These are phyloP conservation scores for Neodiprion fabricii DNA, from an alignment of 1,140 invertebrate species.

Conservation along the genomic window DNA sequence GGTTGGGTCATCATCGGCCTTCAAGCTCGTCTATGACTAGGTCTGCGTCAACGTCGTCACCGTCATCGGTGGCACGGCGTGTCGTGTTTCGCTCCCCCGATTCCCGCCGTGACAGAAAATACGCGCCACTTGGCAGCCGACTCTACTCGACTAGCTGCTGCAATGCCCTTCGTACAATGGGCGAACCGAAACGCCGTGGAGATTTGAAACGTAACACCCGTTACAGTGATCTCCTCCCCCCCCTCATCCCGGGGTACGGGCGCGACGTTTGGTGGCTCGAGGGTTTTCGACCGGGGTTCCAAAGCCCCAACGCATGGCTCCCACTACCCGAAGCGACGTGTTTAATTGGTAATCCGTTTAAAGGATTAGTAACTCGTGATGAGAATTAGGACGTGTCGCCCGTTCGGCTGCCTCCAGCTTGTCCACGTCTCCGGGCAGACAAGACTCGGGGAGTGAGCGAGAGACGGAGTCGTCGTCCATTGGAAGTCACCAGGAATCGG, in stretches of 20 bases:
- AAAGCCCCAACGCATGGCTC: conserved; percentile 2
- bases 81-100: conserved; percentile 32
- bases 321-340: conserved; percentile 38
- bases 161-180: conserved; percentile 16
- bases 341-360: conserved; percentile 63
- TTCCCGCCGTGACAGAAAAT: conserved; percentile 35
- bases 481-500: neutral
- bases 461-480: too few relatives aligned
- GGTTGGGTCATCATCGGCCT: neutral
- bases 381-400: conserved; percentile 53
- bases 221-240: conserved; percentile 13
- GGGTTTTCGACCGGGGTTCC: neutral
- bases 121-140: conserved; percentile 41
- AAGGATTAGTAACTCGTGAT: conserved; percentile 59
- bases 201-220: conserved; percentile 47
- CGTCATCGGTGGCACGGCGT: conserved; percentile 24
- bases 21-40: neutral
- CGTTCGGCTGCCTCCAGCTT: conserved; percentile 46
- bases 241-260: neutral
- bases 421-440: conserved; percentile 47
- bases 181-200: conserved; percentile 26
- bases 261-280: neutral
- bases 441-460: too few relatives aligned
- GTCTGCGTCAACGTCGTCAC: conserved; percentile 17
- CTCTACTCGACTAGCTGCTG: conserved; percentile 19